phyloP scores from a whole-genome alignment of 2,797 vertebrate genomes.

The Halcyon chelicuti region DNA sequence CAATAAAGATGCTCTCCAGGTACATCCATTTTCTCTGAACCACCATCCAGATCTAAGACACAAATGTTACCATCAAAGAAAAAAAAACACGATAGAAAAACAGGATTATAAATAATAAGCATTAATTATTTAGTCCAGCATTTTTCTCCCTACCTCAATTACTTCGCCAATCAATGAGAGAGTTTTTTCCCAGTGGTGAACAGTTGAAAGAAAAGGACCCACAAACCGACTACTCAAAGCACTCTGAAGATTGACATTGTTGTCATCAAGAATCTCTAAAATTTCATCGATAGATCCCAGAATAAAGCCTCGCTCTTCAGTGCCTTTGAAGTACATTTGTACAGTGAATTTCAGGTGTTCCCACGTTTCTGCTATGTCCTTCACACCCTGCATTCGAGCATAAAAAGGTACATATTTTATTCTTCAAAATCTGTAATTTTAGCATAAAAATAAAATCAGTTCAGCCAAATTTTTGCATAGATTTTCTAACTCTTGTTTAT shows the following conservation, averaged over 20 bases:
- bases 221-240: slow-evolving; percentile 92
- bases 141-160: slow-evolving; percentile 86
- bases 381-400: slow-evolving; percentile 84
- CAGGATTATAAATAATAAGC: neutral
- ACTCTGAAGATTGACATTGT: slow-evolving; percentile 91
- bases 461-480: neutral
- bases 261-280: slow-evolving; percentile 89
- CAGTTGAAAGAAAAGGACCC: slow-evolving; percentile 89
- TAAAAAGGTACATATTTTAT: neutral
- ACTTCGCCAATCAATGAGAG: slow-evolving; percentile 93
- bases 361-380: slow-evolving; percentile 92
- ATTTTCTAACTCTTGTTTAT: neutral
- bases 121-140: neutral
- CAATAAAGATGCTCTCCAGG: slow-evolving; percentile 94
- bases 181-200: slow-evolving; percentile 92
- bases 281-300: slow-evolving; percentile 91
- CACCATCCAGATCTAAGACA: slow-evolving; percentile 88
- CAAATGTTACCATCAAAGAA: neutral
- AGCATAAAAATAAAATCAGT: neutral
- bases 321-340: slow-evolving; percentile 88
- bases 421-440: neutral
- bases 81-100: neutral
- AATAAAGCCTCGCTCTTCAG: slow-evolving; percentile 87
- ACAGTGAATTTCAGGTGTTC: slow-evolving; percentile 90
- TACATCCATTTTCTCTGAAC: slow-evolving; percentile 99